Evolutionary conservation across 2,888 invertebrate species (phyloP), one percentile per base, ranked within the genome.

Genomic region (Epiperipatus broadwayi): DNA sequence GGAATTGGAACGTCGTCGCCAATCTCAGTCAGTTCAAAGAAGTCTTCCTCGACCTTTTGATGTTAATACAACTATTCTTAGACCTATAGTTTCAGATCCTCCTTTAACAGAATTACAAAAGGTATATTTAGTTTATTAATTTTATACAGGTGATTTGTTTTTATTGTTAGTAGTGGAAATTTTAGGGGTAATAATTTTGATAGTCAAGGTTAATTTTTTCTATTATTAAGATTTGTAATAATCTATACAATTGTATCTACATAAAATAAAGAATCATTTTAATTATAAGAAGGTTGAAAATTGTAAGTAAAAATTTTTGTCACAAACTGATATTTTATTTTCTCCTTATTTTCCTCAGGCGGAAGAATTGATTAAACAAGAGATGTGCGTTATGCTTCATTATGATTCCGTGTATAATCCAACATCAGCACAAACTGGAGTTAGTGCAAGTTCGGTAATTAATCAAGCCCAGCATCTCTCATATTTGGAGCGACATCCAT

Each of bases 311-410:
- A n/a, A n/a, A n/a, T 34, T 7, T 8, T 20, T 15, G 10, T 8
- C 8, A 15, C 34, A 14, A 35, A 15, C n/a, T n/a, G 14, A 8
- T 21, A 27, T 12, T 22, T 16, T 15, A n/a, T 12, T 21, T 28
- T 29, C 21, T 41, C 37, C 39, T 41, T 40, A 43, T 29, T 25
- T 52, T 50, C 33, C 12, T 4, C 46, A 78, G 67, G 89, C 93
- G 2, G 93, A 95, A 64, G 93, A 95, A 58, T 59, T 89, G 46
- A 84, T 95, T 44, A 93, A 93, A 61, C 72, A 75, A 41, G 93
- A 95, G 67, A 93, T 95, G 89, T 70, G 89, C 45, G 76, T 78
- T 18, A 89, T 95, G 87, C 64, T 89, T 48, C 78, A 89, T 50
- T 83, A 77, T 52, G 93, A 95, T 60, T 73, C 79, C 20, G 58